A percentile compares a stretch with the other conserved stretches of the same genome.
phyloP scores from a whole-genome alignment of 2,888 invertebrate genomes.

The Synanthedon vespiformis region DNA sequence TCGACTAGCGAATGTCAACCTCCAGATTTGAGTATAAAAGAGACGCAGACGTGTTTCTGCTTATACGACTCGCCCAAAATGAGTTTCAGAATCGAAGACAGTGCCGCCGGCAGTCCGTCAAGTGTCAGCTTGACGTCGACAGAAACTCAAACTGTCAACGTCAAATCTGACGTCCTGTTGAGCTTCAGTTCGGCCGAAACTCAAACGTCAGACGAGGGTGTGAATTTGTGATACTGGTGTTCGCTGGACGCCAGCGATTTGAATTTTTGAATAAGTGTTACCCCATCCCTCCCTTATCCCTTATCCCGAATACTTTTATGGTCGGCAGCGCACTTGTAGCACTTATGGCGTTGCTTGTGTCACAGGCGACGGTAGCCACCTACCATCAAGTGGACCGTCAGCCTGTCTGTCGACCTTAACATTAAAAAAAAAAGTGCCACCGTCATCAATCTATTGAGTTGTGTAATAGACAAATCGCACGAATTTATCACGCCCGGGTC shows the following conservation, averaged over 20 bases:
- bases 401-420: too few relatives aligned
- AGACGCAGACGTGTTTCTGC: conserved; percentile 53
- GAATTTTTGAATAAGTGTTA: not conserved
- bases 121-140: conserved; percentile 35
- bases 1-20: conserved; percentile 37
- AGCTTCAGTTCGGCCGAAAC: conserved; percentile 43
- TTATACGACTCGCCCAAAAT: conserved; percentile 34
- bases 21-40: conserved; percentile 47
- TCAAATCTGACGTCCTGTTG: conserved; percentile 32
- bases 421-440: too few relatives aligned
- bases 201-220: conserved; percentile 36
- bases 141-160: conserved; percentile 40
- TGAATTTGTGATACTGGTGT: conserved; percentile 24
- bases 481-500: too few relatives aligned
- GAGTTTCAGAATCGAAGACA: conserved; percentile 31
- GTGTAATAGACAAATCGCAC: too few relatives aligned
- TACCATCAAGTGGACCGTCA: too few relatives aligned
- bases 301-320: too few relatives aligned
- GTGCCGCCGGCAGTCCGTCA: conserved; percentile 30
- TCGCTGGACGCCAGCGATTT: not conserved
- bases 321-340: too few relatives aligned
- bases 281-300: too few relatives aligned
- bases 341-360: too few relatives aligned
- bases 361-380: too few relatives aligned
- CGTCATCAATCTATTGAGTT: not conserved